phyloP scores from a whole-genome alignment of 1,140 invertebrate genomes.

The Heliconius congener region DNA sequence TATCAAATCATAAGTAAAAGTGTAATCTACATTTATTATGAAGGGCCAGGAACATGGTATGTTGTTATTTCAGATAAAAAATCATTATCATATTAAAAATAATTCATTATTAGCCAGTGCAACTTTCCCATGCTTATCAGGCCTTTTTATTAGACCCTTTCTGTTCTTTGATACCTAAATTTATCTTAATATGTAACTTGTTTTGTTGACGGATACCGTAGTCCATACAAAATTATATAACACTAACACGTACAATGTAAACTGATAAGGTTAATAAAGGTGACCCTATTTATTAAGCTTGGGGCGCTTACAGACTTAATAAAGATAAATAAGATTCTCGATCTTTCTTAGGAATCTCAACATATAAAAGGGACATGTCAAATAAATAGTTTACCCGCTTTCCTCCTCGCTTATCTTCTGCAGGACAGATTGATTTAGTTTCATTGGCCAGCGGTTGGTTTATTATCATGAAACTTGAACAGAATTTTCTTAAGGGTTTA shows the following conservation, averaged over 20 bases:
- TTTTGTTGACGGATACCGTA: background rate
- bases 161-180: background rate
- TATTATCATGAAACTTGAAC: conserved; percentile 14
- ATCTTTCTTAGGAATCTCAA: conserved; percentile 17
- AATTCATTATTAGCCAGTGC: no score
- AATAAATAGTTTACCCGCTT: conserved; percentile 17
- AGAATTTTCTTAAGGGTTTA: background rate
- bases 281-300: conserved; percentile 16
- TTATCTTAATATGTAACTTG: background rate
- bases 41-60: no score
- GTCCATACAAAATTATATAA: background rate
- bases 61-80: no score
- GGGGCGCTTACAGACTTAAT: conserved; percentile 7
- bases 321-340: conserved; percentile 22
- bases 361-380: conserved; percentile 17
- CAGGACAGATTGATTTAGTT: conserved; percentile 27
- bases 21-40: no score
- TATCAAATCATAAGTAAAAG: no score
- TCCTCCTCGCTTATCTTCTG: conserved; percentile 20
- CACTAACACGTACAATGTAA: background rate
- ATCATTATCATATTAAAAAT: no score
- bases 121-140: no score
- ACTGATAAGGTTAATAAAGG: conserved; percentile 18
- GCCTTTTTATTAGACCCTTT: no score
- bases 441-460: conserved; percentile 16